Evolutionary conservation across 2,888 invertebrate genomes (phyloP), one percentile per base, ranked within the genome.

Genomic region (Himalopsyche anomala): DNA sequence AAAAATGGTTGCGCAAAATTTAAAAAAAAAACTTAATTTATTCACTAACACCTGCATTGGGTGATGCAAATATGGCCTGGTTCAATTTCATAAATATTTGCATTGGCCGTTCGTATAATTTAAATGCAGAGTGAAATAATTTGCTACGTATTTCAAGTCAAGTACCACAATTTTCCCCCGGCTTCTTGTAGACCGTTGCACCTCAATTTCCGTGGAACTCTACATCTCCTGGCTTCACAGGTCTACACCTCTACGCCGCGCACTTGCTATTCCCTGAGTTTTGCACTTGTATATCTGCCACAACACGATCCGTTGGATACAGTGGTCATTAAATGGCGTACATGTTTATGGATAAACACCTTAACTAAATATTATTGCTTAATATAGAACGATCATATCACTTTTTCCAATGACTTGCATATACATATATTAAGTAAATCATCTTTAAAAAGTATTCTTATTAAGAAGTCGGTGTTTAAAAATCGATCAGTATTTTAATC

Each of bases 161-260:
- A 62, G 62, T 62, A 62, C 62, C 62, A 62, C 19, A 62, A 62
- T 62, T 62, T 62, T 62, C 62, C 62, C 19, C 28, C 28, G 15
- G 62, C 62, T 62, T 15, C 62, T 62, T 62, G 62, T 62, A 62
- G 62, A n/a, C 28, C n/a, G 62, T 62, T 62, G 62, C 62, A 62
- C 19, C 62, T 19, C 62, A 62, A 62, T 62, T 62, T 62, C 62
- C 28, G 62, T 19, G 19, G 62, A 62, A n/a, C 8, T 62, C 62
- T 62, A 62, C 19, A 36, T 42, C 17, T 80, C 19, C 42, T 8
- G 19, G 80, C n/a, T 80, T 40, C 28, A 17, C 45, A 42, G 45
- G 19, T 42, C 80, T 42, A 42, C 40, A 80, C 80, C 80, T 45
- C 80, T 80, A 28, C 42, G 45, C 80, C 42, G n/a, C n/a, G 19